phyloP scores from a whole-genome alignment of 92 coral and sea anemone genomes.

The Epizoanthus rinbou region DNA sequence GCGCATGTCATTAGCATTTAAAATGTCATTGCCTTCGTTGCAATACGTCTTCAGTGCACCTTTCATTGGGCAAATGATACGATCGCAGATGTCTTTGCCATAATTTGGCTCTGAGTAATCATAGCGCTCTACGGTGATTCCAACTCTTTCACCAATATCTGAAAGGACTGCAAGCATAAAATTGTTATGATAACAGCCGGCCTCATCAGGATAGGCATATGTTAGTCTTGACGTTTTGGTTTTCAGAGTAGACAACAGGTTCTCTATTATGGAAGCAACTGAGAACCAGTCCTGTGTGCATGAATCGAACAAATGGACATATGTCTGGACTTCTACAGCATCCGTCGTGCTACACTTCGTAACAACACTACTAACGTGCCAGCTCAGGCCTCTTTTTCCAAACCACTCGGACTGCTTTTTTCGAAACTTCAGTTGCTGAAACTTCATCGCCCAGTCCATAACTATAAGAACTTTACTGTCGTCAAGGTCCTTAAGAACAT shows the following conservation, averaged over 20 bases:
- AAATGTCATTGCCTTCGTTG: slow-evolving; percentile 46
- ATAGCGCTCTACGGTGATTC: slow-evolving; percentile 19
- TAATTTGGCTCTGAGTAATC: slow-evolving; percentile 42
- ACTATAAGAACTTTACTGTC: slow-evolving; percentile 46
- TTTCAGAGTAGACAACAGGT: slow-evolving; percentile 7
- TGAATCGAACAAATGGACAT: slow-evolving; percentile 31
- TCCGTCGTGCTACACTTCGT: neutral
- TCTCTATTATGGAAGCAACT: slow-evolving; percentile 1
- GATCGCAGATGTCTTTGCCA: slow-evolving; percentile 45
- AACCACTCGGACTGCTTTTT: slow-evolving; percentile 76
- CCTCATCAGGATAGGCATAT: slow-evolving; percentile 28
- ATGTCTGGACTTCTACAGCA: slow-evolving; percentile 13
- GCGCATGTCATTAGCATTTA: slow-evolving; percentile 35
- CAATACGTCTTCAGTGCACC: slow-evolving; percentile 29
- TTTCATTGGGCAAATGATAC: slow-evolving; percentile 40
- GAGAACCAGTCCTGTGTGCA: neutral
- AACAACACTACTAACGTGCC: slow-evolving; percentile 66
- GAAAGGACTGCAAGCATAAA: slow-evolving; percentile 5
- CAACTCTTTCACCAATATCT: slow-evolving; percentile 40
- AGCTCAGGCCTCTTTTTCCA: slow-evolving; percentile 64
- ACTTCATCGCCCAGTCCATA: slow-evolving; percentile 82
- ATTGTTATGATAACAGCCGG: slow-evolving; percentile 47
- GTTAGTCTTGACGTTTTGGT: neutral
- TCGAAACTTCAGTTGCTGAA: slow-evolving; percentile 57
- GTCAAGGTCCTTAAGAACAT: slow-evolving; percentile 36